A percentile compares a stretch with the other conserved stretches of the same genome.
These are phyloP conservation scores for Pardalotus punctatus DNA, from an alignment of 2,113 vertebrate species.

Conservation along the genomic window DNA sequence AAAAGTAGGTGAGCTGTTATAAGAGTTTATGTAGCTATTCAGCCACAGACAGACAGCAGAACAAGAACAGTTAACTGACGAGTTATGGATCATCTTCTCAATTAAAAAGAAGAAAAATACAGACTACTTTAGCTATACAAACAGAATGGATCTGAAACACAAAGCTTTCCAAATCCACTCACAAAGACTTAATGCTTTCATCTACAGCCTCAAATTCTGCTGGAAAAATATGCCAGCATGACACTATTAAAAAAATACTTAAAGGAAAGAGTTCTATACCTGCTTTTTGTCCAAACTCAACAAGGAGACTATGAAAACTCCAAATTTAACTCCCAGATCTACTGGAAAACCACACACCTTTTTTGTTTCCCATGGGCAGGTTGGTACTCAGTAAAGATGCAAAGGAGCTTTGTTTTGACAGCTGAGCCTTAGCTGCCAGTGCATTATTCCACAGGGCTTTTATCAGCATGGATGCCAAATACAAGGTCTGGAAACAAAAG, in stretches of 20 bases:
- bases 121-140: not conserved
- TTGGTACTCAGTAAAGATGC: slow-evolving; percentile 97
- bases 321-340: not conserved
- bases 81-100: not conserved
- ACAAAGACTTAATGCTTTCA: not conserved
- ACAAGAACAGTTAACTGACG: not conserved
- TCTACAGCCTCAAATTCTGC: not conserved
- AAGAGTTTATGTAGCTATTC: not conserved
- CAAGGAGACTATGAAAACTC: not conserved
- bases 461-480: slow-evolving; percentile 98
- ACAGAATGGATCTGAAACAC: not conserved
- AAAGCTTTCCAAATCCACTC: not conserved
- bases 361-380: slow-evolving; percentile 96
- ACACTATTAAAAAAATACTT: not conserved
- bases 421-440: slow-evolving; percentile 94
- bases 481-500: slow-evolving; percentile 83
- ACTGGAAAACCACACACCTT: slow-evolving; percentile 77
- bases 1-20: not conserved
- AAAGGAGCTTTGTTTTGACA: slow-evolving; percentile 98
- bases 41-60: not conserved
- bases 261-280: not conserved
- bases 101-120: not conserved
- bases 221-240: not conserved
- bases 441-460: slow-evolving; percentile 99
- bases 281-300: not conserved